phyloP scores from a whole-genome alignment of 2,888 invertebrate genomes.

The Napeogenes inachia region DNA sequence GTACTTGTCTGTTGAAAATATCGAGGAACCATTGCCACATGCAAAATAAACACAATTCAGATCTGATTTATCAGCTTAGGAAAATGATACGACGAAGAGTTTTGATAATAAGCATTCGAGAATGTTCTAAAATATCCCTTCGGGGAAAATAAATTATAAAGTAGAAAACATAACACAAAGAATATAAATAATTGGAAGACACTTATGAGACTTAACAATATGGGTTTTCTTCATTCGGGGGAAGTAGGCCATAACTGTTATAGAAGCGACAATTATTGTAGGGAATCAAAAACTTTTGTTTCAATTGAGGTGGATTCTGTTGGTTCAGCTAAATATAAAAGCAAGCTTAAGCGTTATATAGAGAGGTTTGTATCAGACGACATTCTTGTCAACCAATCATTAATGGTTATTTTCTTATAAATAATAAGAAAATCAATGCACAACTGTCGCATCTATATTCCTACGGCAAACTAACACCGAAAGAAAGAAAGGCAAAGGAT shows the following conservation, averaged over 20 bases:
- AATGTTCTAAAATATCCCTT: conserved; percentile 26
- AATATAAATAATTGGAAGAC: conserved; percentile 46
- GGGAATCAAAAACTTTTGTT: not conserved
- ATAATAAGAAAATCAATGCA: conserved; percentile 8
- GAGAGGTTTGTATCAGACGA: not conserved
- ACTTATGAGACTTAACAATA: conserved; percentile 50
- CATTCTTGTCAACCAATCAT: not conserved
- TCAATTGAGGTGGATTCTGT: not conserved
- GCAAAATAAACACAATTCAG: conserved; percentile 38
- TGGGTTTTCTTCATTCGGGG: conserved; percentile 39
- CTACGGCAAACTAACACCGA: conserved; percentile 44
- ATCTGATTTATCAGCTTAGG: conserved; percentile 26
- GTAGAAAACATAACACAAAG: conserved; percentile 45
- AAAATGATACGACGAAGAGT: conserved; percentile 36
- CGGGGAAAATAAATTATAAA: conserved; percentile 30
- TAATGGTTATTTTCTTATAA: not conserved
- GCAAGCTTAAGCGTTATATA: conserved; percentile 18
- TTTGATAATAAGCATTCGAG: conserved; percentile 36
- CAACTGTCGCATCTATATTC: conserved; percentile 48
- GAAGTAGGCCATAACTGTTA: conserved; percentile 38
- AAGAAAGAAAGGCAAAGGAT: conserved; percentile 51
- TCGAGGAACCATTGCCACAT: conserved; percentile 33
- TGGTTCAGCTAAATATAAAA: conserved; percentile 3
- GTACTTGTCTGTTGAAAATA: conserved; percentile 47
- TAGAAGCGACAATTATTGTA: conserved; percentile 46